A percentile compares a stretch with the other conserved stretches of the same genome.
Conservation (phyloP, 2,113 vertebrate genomes). For the Hipposideros armiger region DNA sequence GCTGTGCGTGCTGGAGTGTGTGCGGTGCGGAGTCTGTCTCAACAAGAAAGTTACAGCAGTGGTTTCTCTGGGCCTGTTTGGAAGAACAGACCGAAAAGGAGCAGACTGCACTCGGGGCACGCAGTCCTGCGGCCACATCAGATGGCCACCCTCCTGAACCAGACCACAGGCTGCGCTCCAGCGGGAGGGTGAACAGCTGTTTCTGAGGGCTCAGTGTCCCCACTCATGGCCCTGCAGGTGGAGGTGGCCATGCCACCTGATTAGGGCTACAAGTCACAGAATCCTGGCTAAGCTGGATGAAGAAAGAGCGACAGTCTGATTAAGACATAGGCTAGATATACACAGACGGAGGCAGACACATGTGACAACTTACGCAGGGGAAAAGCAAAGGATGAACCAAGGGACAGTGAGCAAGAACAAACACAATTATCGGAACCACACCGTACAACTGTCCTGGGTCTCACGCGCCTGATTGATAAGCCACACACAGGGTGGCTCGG, state of each 20-base stretch:
- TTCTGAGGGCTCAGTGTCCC: no score
- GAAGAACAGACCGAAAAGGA: not conserved
- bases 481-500: not conserved
- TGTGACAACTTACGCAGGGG: rapidly evolving
- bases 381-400: not conserved
- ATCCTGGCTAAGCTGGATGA: rapidly evolving
- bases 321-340: not conserved
- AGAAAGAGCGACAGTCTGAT: not conserved
- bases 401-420: not conserved
- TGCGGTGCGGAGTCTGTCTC: rapidly evolving
- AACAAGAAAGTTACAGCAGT: not conserved
- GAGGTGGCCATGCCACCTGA: not conserved
- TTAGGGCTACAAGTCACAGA: not conserved
- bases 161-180: rapidly evolving
- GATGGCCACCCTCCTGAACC: rapidly evolving
- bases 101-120: rapidly evolving
- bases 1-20: rapidly evolving
- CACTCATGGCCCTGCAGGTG: rapidly evolving
- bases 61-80: not conserved
- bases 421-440: rapidly evolving
- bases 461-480: rapidly evolving
- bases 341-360: not conserved
- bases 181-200: rapidly evolving
- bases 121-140: rapidly evolving
- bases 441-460: rapidly evolving